These are phyloP conservation scores for Cheilosia pagana DNA, from an alignment of 2,888 invertebrate genomes.

Conservation along the genomic window DNA sequence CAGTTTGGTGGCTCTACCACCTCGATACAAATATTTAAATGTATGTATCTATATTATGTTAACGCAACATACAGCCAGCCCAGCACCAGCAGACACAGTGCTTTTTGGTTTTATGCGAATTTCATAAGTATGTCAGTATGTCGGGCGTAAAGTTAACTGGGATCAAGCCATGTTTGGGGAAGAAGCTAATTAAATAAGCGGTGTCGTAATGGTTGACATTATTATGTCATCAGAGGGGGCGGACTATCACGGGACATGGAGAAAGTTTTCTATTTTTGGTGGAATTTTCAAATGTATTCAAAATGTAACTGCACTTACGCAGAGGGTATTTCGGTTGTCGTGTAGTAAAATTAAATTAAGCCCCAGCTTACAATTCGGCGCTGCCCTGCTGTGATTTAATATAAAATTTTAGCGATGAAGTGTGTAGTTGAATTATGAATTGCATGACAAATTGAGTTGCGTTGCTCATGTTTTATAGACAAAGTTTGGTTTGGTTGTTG, in stretches of 20 bases:
- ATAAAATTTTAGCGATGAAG: conserved; percentile 18
- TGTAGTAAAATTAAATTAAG: conserved; percentile 33
- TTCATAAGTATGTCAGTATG: conserved; percentile 33
- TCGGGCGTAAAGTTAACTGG: conserved; percentile 35
- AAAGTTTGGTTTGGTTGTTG: conserved; percentile 26
- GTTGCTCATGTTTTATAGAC: conserved; percentile 29
- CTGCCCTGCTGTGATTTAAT: conserved; percentile 20
- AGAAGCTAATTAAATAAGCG: conserved; percentile 65
- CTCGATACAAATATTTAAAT: conserved; percentile 21
- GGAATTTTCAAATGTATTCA: conserved; percentile 23
- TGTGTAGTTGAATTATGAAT: conserved; percentile 60
- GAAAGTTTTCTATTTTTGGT: conserved; percentile 37
- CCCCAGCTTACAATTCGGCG: not conserved
- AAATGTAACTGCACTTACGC: not conserved
- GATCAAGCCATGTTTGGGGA: conserved; percentile 51
- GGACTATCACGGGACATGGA: not conserved
- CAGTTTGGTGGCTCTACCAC: not conserved
- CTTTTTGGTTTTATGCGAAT: conserved; percentile 26
- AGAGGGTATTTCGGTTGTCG: not conserved
- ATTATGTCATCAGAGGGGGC: conserved; percentile 45
- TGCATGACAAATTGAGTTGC: conserved; percentile 48
- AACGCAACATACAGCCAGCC: no score
- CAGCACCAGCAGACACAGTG: not conserved
- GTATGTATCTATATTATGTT: not conserved
- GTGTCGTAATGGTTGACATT: conserved; percentile 60